Conservation (phyloP, 2,797 vertebrate genomes). For the Apogon hyalosoma region DNA sequence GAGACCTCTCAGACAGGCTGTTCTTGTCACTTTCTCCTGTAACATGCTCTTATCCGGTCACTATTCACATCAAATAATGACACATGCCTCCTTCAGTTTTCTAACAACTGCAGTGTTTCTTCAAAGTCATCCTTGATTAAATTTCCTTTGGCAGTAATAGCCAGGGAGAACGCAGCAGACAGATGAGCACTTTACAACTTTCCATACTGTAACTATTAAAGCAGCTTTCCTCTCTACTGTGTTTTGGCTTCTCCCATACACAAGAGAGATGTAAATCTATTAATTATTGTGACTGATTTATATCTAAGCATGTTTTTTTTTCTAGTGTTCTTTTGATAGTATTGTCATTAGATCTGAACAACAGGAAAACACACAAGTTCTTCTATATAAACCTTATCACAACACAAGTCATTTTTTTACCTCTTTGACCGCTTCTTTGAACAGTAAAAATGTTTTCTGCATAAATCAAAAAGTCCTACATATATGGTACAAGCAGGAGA, state of each 20-base stretch:
- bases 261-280: conserved; percentile 31
- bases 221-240: conserved; percentile 9
- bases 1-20: not conserved
- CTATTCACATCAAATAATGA: conserved; percentile 6
- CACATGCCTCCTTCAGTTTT: conserved; percentile 1
- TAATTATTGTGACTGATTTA: conserved; percentile 33
- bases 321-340: not conserved
- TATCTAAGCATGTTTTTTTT: conserved; percentile 6
- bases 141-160: conserved; percentile 35
- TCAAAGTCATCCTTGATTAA: conserved; percentile 29
- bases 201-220: conserved; percentile 28
- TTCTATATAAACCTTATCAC: too few relatives aligned
- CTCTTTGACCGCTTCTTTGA: too few relatives aligned
- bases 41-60: not conserved
- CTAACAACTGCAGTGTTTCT: not conserved
- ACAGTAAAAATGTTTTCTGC: too few relatives aligned
- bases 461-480: too few relatives aligned
- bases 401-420: too few relatives aligned
- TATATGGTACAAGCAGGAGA: not conserved
- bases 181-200: conserved; percentile 17
- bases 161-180: conserved; percentile 13
- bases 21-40: not conserved
- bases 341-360: conserved; percentile 3
- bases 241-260: conserved; percentile 24
- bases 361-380: not conserved